Percentiles rank a stretch among this genome's conserved stretches.
Evolutionary conservation across 2,888 invertebrate species (phyloP).

Genomic region (Orthosia gothica): DNA sequence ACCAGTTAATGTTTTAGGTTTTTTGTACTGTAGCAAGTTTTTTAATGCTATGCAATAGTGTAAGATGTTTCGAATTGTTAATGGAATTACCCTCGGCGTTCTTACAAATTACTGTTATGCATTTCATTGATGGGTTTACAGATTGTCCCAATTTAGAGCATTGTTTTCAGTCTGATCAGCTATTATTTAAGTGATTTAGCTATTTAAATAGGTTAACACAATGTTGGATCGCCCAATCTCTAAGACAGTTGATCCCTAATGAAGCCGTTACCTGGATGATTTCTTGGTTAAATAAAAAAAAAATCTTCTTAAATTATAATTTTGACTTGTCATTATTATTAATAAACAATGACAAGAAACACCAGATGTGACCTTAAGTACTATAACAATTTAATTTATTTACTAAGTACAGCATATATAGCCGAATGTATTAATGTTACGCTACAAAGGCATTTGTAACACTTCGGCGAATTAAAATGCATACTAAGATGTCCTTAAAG

Average conservation of each 20-base stretch:
- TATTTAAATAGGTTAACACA: neutral
- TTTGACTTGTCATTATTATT: neutral
- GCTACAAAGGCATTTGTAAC: slow-evolving; percentile 4
- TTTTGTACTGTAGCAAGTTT: slow-evolving; percentile 9
- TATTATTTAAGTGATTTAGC: neutral
- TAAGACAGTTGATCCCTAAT: neutral
- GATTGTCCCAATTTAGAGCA: neutral
- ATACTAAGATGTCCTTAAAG: slow-evolving; percentile 9
- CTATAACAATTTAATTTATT: neutral
- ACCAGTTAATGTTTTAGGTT: slow-evolving; percentile 32
- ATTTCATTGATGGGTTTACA: neutral
- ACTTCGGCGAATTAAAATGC: slow-evolving; percentile 20
- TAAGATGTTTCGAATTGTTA: slow-evolving; percentile 10
- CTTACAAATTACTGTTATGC: neutral
- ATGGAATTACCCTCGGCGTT: slow-evolving; percentile 20
- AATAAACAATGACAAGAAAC: neutral
- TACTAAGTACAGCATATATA: neutral
- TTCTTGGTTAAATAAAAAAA: neutral
- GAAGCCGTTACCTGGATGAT: slow-evolving; percentile 3
- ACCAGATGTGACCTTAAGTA: neutral
- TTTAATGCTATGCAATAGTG: neutral
- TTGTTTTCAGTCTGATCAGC: neutral
- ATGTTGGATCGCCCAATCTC: neutral
- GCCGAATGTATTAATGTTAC: neutral
- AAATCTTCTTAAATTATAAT: neutral